phyloP scores from a whole-genome alignment of 2,113 vertebrate species.

The Cyanocitta stelleri region DNA sequence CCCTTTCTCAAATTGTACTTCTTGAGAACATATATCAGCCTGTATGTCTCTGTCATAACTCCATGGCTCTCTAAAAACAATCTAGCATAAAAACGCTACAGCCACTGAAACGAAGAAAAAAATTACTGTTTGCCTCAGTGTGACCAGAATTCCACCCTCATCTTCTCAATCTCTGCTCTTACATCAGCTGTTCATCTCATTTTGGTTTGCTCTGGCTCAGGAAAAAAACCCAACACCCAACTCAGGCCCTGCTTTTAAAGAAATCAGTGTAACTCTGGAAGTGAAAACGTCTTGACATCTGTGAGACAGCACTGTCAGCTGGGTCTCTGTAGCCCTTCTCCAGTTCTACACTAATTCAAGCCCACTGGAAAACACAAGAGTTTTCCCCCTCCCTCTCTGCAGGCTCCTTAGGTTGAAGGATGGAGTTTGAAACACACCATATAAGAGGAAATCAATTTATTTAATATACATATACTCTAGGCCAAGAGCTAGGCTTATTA shows the following conservation, averaged over 20 bases:
- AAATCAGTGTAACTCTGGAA: not conserved
- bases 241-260: not conserved
- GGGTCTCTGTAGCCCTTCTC: not conserved
- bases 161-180: not conserved
- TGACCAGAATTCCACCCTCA: not conserved
- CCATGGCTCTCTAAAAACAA: not conserved
- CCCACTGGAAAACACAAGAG: not conserved
- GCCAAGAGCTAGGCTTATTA: not conserved
- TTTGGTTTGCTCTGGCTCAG: not conserved
- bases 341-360: not conserved
- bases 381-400: not conserved
- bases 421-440: not conserved
- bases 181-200: not conserved
- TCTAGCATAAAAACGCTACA: not conserved
- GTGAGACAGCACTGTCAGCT: not conserved
- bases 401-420: not conserved
- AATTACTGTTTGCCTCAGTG: not conserved
- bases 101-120: not conserved
- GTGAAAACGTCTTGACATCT: not conserved
- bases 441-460: not conserved
- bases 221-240: not conserved
- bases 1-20: not conserved
- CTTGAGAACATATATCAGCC: not conserved
- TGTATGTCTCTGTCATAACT: not conserved
- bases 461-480: not conserved